These are phyloP conservation scores for Enteromius anoplus DNA, from an alignment of 2,797 vertebrate species.

Conservation along the genomic window DNA sequence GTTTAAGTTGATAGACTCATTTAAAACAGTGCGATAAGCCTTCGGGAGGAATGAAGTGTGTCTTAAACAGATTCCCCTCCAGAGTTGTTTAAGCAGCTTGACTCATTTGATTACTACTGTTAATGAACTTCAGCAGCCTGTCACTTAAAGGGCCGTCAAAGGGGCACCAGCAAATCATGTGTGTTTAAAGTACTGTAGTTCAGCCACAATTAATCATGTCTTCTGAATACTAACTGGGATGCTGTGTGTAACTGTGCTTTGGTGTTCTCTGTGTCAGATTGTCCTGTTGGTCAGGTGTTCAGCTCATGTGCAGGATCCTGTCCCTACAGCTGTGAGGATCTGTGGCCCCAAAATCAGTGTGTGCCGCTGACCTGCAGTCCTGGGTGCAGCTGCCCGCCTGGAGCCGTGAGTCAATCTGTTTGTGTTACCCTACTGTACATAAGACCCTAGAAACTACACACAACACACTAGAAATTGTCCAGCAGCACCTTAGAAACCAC, in stretches of 20 bases:
- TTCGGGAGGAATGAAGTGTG: constrained; percentile 25
- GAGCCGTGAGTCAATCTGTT: constrained; percentile 72
- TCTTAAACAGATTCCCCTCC: constrained; percentile 5
- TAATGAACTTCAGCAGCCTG: constrained; percentile 2
- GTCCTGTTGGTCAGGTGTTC: constrained; percentile 76
- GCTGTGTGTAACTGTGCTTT: not conserved
- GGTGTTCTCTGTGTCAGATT: constrained; percentile 70
- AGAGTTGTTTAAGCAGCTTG: not conserved
- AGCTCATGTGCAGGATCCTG: constrained; percentile 80
- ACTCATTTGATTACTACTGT: constrained; percentile 17
- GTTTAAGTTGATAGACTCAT: constrained; percentile 28
- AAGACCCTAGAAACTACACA: not conserved
- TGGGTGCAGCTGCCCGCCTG: constrained; percentile 81
- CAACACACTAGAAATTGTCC: not conserved
- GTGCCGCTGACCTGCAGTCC: constrained; percentile 75
- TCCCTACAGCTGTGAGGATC: constrained; percentile 81
- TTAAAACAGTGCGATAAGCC: constrained; percentile 7
- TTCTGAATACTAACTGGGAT: not conserved
- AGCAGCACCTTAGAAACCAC: not conserved
- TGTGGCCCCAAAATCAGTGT: constrained; percentile 79
- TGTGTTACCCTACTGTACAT: not conserved
- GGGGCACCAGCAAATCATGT: not conserved
- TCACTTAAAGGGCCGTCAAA: not conserved
- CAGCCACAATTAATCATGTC: not conserved
- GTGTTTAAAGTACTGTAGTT: not conserved